Percentiles rank a stretch among this genome's conserved stretches.
These are phyloP conservation scores for Platycnemis pennipes DNA, from an alignment of 2,888 invertebrate genomes.

Conservation along the genomic window DNA sequence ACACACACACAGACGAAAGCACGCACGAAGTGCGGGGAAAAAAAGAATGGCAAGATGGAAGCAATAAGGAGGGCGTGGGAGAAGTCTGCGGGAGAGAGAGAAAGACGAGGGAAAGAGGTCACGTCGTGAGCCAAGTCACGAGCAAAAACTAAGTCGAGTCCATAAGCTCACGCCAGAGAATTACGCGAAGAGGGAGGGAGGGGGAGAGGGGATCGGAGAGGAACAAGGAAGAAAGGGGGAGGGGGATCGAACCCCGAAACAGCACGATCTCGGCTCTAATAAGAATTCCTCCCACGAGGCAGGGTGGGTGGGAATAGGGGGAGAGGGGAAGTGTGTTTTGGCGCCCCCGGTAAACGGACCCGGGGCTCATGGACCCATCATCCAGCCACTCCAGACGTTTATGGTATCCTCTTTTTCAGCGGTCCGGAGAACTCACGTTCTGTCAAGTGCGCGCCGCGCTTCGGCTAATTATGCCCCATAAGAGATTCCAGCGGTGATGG, in stretches of 20 bases:
- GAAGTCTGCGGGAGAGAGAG: not conserved
- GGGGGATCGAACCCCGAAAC: not conserved
- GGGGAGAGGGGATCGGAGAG: not conserved
- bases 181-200: not conserved
- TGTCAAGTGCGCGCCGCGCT: not conserved
- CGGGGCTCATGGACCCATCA: not conserved
- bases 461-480: not conserved
- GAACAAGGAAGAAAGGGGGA: not conserved
- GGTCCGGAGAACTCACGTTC: not conserved
- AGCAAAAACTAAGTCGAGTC: conserved; percentile 14
- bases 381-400: not conserved
- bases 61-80: conserved; percentile 46
- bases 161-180: not conserved
- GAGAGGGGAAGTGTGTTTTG: not conserved
- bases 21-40: not conserved
- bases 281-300: too few species aligned
- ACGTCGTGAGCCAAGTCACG: conserved; percentile 43
- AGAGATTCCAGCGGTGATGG: not conserved
- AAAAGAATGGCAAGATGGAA: not conserved
- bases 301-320: not conserved
- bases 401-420: conserved; percentile 3
- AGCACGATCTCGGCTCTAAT: too few species aligned
- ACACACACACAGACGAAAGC: not conserved
- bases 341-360: not conserved
- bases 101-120: not conserved